Percentiles rank a stretch among this genome's conserved stretches.
Evolutionary conservation across 2,113 vertebrate genomes (phyloP).

Genomic region (Phylloscopus whistleri): DNA sequence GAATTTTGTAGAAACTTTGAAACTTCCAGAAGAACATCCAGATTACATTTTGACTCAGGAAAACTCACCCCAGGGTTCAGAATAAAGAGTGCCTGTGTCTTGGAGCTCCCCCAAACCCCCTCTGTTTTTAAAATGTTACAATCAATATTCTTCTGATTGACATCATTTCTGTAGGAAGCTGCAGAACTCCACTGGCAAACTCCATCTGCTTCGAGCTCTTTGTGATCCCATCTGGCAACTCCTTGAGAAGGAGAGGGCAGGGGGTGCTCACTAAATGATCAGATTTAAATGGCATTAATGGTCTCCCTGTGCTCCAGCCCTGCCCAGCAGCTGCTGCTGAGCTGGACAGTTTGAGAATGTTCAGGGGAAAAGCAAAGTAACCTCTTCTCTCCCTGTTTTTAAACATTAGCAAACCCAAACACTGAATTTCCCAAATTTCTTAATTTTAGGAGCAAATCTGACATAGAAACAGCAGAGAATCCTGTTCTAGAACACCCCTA

Average conservation of each 20-base stretch:
- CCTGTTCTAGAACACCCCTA: not conserved
- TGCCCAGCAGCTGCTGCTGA: not conserved
- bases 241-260: not conserved
- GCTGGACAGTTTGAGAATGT: accelerated
- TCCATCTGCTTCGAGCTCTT: not conserved
- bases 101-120: not conserved
- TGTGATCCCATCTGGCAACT: not conserved
- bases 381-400: not conserved
- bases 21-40: not conserved
- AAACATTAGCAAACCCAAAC: not conserved
- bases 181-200: not conserved
- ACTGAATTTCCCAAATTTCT: not conserved
- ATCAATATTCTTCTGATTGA: not conserved
- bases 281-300: not conserved
- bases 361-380: not conserved
- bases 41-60: not conserved
- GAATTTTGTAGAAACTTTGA: not conserved
- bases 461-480: not conserved
- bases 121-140: not conserved
- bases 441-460: not conserved
- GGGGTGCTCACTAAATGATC: not conserved
- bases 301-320: not conserved
- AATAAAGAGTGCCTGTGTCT: not conserved
- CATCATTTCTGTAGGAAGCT: not conserved
- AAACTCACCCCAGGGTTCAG: not conserved